Conservation (phyloP, 2,113 vertebrate species). For the Cygnus buccinator region DNA sequence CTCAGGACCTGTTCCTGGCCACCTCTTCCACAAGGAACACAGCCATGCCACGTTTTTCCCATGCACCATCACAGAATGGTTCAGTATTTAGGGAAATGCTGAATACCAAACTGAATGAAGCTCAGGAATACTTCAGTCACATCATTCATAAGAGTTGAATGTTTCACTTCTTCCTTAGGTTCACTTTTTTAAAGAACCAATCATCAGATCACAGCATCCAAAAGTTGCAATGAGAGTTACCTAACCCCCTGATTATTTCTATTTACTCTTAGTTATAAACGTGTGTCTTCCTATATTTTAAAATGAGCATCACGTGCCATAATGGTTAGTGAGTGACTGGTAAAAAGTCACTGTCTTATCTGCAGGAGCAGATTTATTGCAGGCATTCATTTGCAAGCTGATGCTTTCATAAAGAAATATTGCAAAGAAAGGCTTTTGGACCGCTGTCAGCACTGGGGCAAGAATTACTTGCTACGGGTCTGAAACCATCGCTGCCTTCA, state of each 20-base stretch:
- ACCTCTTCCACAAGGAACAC: not conserved
- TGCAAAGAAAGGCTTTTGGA: not conserved
- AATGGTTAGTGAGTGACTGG: not conserved
- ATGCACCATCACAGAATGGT: not conserved
- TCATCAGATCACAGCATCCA: not conserved
- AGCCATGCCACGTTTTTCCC: not conserved
- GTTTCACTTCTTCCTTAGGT: not conserved
- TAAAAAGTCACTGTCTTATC: not conserved
- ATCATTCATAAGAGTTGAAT: not conserved
- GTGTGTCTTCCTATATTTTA: not conserved
- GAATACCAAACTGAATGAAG: not conserved
- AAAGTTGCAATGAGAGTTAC: not conserved
- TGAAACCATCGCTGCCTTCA: not conserved
- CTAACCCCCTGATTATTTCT: not conserved
- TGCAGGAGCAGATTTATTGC: not conserved
- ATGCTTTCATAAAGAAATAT: not conserved
- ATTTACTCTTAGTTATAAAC: not conserved
- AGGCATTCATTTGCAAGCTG: not conserved
- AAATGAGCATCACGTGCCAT: fast-evolving
- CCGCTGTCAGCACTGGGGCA: not conserved
- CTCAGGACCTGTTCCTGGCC: not conserved
- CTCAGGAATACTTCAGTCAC: not conserved
- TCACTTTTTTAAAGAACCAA: not conserved
- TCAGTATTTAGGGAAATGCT: not conserved
- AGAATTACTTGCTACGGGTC: not conserved